A percentile compares a stretch with the other conserved stretches of the same genome.
These are phyloP conservation scores for Enchytraeus crypticus DNA, from an alignment of 2,888 invertebrate genomes.

Conservation along the genomic window DNA sequence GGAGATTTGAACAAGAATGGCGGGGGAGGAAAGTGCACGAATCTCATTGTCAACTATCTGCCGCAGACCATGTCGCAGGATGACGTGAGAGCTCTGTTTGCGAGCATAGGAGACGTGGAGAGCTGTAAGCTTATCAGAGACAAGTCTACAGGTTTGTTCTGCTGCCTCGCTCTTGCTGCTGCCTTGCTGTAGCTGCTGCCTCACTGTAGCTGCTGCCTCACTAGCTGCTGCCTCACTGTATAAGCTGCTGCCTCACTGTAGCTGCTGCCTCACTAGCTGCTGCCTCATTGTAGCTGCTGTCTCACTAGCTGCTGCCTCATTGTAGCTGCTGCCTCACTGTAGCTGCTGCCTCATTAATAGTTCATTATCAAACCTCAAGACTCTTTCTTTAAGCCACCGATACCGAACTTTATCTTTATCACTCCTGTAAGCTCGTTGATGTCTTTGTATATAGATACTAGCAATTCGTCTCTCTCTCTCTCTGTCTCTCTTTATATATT, in stretches of 20 bases:
- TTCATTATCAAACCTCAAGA: neutral
- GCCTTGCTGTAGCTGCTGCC: neutral
- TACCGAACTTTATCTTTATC: no score
- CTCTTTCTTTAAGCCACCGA: no score
- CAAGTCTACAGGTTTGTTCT: constrained; percentile 81
- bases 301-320: no score
- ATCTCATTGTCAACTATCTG: constrained; percentile 45
- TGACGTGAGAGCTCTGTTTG: constrained; percentile 92
- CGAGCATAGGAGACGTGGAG: constrained; percentile 96
- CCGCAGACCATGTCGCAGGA: constrained; percentile 93
- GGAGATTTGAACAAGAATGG: no score
- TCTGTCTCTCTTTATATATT: no score
- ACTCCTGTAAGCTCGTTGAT: no score
- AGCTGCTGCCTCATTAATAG: neutral
- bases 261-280: no score
- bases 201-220: neutral
- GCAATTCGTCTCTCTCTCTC: no score
- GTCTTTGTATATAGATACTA: no score
- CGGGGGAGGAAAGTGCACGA: constrained; percentile 30
- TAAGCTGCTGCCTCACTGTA: neutral
- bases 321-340: neutral
- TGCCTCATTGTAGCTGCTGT: no score
- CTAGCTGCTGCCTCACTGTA: neutral
- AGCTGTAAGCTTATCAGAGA: constrained; percentile 97
- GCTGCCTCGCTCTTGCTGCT: no score